phyloP scores from a whole-genome alignment of 2,888 invertebrate species.

The Lasioglossum morio region DNA sequence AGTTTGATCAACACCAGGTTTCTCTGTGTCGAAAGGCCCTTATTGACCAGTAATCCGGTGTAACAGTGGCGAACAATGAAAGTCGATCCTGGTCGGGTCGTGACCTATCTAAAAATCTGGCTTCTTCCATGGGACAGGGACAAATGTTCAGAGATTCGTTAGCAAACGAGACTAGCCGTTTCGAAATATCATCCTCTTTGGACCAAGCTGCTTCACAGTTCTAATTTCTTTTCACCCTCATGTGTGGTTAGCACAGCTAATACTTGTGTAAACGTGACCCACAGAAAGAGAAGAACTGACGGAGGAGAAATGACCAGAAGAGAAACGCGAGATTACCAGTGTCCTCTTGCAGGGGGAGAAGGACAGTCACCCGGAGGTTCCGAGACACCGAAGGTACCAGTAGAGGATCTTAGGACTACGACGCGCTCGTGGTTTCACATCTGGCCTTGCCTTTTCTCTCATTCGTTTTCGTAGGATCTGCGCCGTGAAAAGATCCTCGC shows the following conservation, averaged over 20 bases:
- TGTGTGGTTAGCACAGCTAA: conserved; percentile 18
- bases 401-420: conserved; percentile 29
- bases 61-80: neutral
- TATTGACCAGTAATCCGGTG: conserved; percentile 27
- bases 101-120: conserved; percentile 41
- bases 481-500: conserved; percentile 75
- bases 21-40: conserved; percentile 26
- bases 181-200: conserved; percentile 29
- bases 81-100: conserved; percentile 26
- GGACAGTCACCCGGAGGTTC: conserved; percentile 24
- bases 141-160: conserved; percentile 37
- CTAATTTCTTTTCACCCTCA: conserved; percentile 14
- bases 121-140: neutral
- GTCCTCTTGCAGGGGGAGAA: conserved; percentile 37
- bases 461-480: conserved; percentile 58
- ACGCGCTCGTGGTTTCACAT: conserved; percentile 58
- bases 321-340: conserved; percentile 54
- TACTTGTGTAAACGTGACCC: conserved; percentile 72
- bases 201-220: conserved; percentile 7
- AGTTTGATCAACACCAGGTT: conserved; percentile 41
- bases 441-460: conserved; percentile 61
- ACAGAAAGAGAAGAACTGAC: neutral
- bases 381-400: conserved; percentile 57
- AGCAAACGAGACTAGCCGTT: conserved; percentile 14
- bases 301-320: conserved; percentile 54